Evolutionary conservation across 35 echinoderm and acorn worm species (phyloP).

Genomic region (Heliocidaris tuberculata): DNA sequence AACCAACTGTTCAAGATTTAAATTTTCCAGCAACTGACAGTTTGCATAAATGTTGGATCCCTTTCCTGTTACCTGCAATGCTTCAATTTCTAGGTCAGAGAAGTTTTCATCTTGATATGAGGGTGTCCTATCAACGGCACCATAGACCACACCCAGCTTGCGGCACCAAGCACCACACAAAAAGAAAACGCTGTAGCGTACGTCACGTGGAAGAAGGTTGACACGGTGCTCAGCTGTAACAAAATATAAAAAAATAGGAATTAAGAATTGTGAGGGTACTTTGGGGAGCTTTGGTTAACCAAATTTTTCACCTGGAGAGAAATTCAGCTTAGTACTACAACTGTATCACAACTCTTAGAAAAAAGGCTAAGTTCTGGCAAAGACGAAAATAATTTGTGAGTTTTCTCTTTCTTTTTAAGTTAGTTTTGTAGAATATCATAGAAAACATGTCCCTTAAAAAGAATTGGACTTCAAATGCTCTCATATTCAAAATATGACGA

Average conservation of each 20-base stretch:
- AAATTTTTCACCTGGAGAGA: not conserved
- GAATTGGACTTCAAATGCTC: no score
- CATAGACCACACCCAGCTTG: slow-evolving; percentile 79
- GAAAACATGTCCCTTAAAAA: no score
- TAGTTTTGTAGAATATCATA: no score
- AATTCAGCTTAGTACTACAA: not conserved
- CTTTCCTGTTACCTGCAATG: slow-evolving; percentile 71
- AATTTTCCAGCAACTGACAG: no score
- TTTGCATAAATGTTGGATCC: no score
- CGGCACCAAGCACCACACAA: slow-evolving; percentile 90
- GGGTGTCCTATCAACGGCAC: slow-evolving; percentile 77
- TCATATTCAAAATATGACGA: no score
- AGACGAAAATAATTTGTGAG: no score
- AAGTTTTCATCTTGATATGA: slow-evolving; percentile 87
- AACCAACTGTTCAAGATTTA: no score
- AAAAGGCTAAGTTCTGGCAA: no score
- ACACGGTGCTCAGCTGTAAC: slow-evolving; percentile 79
- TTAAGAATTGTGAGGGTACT: not conserved
- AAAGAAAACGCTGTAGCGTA: slow-evolving; percentile 82
- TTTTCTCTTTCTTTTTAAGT: no score
- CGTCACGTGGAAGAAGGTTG: slow-evolving; percentile 72
- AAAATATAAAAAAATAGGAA: not conserved
- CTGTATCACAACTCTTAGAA: no score
- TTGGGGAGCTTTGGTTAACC: not conserved
- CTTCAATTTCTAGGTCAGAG: slow-evolving; percentile 78